Evolutionary conservation across 2,797 vertebrate species (phyloP), one percentile per base, ranked within the genome.

Genomic region (Apogon hyalosoma): DNA sequence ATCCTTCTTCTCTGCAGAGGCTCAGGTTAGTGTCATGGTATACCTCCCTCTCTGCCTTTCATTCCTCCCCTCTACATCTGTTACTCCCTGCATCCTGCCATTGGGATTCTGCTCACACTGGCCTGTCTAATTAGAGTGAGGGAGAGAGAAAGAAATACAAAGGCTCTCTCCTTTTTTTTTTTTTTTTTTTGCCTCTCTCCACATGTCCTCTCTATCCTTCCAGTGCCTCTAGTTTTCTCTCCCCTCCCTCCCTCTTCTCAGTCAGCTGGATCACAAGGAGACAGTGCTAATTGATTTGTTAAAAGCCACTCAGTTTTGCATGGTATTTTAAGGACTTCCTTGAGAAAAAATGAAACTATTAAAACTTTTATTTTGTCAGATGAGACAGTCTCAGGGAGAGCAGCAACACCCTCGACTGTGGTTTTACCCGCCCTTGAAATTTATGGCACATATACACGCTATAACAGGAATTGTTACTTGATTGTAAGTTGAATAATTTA

Each of bases 41-140:
- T 49, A 63, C 48, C 41, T 61, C 51, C 53, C 45, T 11, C 50
- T 56, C 56, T 54, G 65, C 70, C 68, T 57, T 63, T 51, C 55
- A 69, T 41, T 70, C 36, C 70, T 69, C 57, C 56, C 80, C 65
- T 52, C 47, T 85, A 68, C 88, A 86, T 81, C 80, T 87, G 76
- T 75, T 75, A 49, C 70, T 76, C 65, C 50, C 73, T 71, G 60
- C 80, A 86, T 85, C 68, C 72, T 56, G 69, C 52, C 63, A 87
- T 92, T 88, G 68, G 71, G 67, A 94, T 93, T 93, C 90, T 63
- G 67, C 88, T 91, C 93, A 93, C 88, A 88, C 85, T 80, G 60
- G 60, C 69, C 84, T 75, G 73, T 90, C 90, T 93, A 92, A 94
- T 94, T 91, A 93, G 84, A 90, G 75, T 51, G 69, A 90, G 82